A percentile compares a stretch with the other conserved stretches of the same genome.
phyloP scores from a whole-genome alignment of 2,888 invertebrate genomes.

The Parelbella ahira region DNA sequence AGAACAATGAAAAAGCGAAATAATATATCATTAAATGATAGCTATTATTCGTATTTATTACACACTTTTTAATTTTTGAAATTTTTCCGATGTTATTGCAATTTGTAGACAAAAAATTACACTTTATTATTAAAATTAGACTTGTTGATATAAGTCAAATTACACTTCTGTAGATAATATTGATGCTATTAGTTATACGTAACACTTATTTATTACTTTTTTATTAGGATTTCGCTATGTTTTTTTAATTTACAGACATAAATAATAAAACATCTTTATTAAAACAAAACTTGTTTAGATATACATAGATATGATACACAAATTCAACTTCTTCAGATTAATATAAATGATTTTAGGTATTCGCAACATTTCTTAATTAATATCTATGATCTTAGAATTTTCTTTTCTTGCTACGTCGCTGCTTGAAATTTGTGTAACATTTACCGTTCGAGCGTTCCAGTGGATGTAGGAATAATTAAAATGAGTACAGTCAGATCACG shows the following conservation, averaged over 20 bases:
- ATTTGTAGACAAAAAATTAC: not conserved
- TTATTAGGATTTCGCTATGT: not conserved
- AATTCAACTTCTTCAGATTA: too few species aligned
- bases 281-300: not conserved
- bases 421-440: not conserved
- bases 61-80: not conserved
- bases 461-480: conserved; percentile 7
- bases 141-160: too few species aligned
- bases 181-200: too few species aligned
- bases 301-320: too few species aligned
- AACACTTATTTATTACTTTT: too few species aligned
- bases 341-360: not conserved
- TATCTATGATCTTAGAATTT: not conserved
- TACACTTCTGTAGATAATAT: too few species aligned
- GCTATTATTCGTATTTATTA: not conserved
- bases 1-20: conserved; percentile 8
- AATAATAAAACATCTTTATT: not conserved
- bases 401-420: not conserved
- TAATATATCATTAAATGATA: too few species aligned
- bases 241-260: not conserved
- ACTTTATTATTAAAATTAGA: too few species aligned
- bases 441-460: not conserved
- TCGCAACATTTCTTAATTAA: too few species aligned
- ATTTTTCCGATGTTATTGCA: not conserved
- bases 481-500: conserved; percentile 18